A percentile compares a stretch with the other conserved stretches of the same genome.
These are phyloP conservation scores for Rhea americana DNA, from an alignment of 2,113 vertebrate species.

Conservation along the genomic window DNA sequence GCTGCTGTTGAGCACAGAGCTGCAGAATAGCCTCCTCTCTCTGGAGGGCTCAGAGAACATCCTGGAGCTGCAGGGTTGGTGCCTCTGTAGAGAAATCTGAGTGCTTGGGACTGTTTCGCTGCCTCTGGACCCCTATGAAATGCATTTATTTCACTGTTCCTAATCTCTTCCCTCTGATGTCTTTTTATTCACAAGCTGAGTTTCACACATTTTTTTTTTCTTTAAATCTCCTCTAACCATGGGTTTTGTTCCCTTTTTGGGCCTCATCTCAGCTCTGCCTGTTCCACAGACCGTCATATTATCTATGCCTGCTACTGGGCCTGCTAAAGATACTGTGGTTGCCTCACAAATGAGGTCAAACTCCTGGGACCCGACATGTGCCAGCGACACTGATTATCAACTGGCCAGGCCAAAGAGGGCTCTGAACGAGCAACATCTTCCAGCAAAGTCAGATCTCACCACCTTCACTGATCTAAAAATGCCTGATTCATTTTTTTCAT, in stretches of 20 bases:
- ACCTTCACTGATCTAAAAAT: not conserved
- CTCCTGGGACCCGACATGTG: not conserved
- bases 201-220: not conserved
- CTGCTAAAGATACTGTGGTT: not conserved
- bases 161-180: not conserved
- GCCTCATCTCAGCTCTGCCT: not conserved
- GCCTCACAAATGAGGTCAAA: not conserved
- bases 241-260: not conserved
- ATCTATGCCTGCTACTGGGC: not conserved
- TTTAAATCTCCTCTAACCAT: not conserved
- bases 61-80: not conserved
- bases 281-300: not conserved
- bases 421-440: not conserved
- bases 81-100: not conserved
- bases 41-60: not conserved
- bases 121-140: not conserved
- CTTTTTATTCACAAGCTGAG: not conserved
- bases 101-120: not conserved
- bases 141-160: not conserved
- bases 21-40: not conserved
- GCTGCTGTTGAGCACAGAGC: not conserved
- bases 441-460: not conserved
- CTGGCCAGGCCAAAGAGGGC: not conserved
- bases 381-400: not conserved
- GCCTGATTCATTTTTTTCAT: not conserved